Conservation (phyloP, 2,113 vertebrate genomes). For the Alectura lathami region DNA sequence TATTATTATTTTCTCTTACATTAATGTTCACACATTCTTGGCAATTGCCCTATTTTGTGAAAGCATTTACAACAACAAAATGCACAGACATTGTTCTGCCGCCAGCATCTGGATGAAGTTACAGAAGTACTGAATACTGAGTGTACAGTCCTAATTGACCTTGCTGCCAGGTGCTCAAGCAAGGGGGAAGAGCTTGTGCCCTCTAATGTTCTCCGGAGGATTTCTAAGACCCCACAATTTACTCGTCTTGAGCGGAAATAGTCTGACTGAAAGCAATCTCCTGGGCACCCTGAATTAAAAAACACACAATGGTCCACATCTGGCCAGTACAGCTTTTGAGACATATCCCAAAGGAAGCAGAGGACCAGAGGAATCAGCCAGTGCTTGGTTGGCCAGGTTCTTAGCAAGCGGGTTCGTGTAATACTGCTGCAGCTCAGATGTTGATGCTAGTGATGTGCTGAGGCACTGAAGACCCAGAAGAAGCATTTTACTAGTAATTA, state of each 20-base stretch:
- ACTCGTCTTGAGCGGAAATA: not conserved
- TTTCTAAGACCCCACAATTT: not conserved
- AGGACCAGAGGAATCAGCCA: not conserved
- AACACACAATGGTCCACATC: not conserved
- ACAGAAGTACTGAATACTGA: not conserved
- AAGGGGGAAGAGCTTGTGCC: not conserved
- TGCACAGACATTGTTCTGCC: not conserved
- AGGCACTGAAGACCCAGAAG: not conserved
- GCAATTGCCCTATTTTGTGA: not conserved
- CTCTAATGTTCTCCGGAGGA: not conserved
- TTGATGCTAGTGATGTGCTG: not conserved
- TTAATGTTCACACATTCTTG: constrained; percentile 20
- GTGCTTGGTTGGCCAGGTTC: not conserved
- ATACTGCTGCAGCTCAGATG: not conserved
- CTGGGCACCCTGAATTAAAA: not conserved
- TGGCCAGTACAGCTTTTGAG: not conserved
- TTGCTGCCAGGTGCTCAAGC: not conserved
- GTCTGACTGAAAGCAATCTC: not conserved
- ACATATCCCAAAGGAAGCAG: not conserved
- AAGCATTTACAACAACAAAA: constrained; percentile 33
- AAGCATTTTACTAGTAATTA: not conserved
- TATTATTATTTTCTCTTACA: not conserved
- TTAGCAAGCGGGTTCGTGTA: not conserved
- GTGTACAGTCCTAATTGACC: not conserved
- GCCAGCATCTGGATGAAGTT: constrained; percentile 19